Conservation (phyloP, 1,140 invertebrate species). For the Hesperophylax magnus region DNA sequence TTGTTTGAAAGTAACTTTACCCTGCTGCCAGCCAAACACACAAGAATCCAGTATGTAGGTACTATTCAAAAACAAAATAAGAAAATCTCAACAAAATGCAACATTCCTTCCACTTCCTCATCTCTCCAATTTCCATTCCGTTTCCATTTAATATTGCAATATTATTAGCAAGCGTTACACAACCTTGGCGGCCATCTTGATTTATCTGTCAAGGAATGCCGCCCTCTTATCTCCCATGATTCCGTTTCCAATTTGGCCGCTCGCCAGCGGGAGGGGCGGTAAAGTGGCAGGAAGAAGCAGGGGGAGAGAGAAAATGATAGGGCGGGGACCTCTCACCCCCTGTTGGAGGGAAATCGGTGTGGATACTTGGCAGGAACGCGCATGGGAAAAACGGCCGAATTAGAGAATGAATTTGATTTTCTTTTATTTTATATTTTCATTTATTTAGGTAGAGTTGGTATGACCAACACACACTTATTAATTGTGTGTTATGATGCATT, state of each 20-base stretch:
- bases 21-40: too few relatives aligned
- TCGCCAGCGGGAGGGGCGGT: conserved; percentile 4
- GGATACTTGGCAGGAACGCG: too few relatives aligned
- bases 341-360: too few relatives aligned
- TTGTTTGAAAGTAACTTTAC: too few relatives aligned
- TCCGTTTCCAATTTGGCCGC: conserved; percentile 37
- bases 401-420: not conserved
- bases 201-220: conserved; percentile 31
- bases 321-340: not conserved
- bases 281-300: not conserved
- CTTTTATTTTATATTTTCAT: too few relatives aligned
- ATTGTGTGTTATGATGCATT: too few relatives aligned
- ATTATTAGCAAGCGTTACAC: too few relatives aligned
- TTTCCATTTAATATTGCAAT: not conserved
- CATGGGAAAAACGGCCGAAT: not conserved
- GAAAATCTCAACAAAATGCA: too few relatives aligned
- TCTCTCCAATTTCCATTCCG: not conserved
- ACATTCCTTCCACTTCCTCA: not conserved
- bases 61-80: too few relatives aligned
- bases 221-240: conserved; percentile 44
- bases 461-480: too few relatives aligned
- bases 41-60: too few relatives aligned
- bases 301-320: not conserved
- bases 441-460: too few relatives aligned
- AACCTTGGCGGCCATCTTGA: conserved; percentile 27